A percentile compares a stretch with the other conserved stretches of the same genome.
phyloP scores from a whole-genome alignment of 2,797 vertebrate genomes.

The Euthynnus affinis region DNA sequence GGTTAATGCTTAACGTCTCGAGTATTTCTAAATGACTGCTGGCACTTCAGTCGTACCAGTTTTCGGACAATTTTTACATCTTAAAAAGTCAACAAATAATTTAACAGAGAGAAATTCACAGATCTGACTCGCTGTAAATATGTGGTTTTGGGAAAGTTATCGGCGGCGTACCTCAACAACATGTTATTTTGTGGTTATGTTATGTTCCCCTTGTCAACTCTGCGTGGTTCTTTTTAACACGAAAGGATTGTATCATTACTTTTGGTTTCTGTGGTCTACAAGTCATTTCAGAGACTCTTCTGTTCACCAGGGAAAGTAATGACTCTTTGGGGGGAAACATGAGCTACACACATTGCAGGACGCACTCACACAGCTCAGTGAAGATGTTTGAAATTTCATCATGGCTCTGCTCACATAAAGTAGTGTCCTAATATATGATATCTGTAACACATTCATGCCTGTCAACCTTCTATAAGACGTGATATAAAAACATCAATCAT shows the following conservation, averaged over 20 bases:
- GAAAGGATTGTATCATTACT: conserved; percentile 17
- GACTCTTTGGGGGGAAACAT: neutral
- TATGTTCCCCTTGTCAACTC: conserved; percentile 31
- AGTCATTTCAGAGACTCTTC: conserved; percentile 1
- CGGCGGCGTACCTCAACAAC: conserved; percentile 22
- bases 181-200: conserved; percentile 39
- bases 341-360: conserved; percentile 6
- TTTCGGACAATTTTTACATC: neutral
- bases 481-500: neutral
- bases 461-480: neutral
- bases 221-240: neutral
- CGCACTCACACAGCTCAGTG: neutral
- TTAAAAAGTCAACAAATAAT: conserved; percentile 1
- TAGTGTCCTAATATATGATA: neutral
- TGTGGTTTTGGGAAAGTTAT: conserved; percentile 33
- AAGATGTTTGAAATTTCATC: neutral
- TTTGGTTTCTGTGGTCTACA: conserved; percentile 31
- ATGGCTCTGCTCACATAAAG: neutral
- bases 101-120: neutral
- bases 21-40: neutral
- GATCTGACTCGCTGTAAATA: conserved; percentile 17
- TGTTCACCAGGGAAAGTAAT: conserved; percentile 4
- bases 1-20: neutral
- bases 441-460: conserved; percentile 16
- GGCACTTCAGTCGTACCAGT: neutral